Percentiles rank a stretch among this genome's conserved stretches.
Conservation (phyloP, 2,888 invertebrate species). For the Barypeithes pellucidus region DNA sequence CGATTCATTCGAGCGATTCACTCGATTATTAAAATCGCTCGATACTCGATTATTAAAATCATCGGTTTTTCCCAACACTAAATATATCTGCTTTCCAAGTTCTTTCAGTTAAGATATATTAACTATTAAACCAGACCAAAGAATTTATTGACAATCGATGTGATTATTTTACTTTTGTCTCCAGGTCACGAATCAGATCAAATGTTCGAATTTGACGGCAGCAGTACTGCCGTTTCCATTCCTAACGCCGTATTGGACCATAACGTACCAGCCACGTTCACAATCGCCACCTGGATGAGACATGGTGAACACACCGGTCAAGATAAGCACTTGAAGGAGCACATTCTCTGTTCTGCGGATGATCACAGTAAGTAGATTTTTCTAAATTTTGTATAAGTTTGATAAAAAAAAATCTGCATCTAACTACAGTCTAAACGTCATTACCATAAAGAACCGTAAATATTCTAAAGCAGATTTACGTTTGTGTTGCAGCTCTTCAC, state of each 20-base stretch:
- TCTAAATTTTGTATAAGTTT: too few species aligned
- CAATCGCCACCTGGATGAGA: conserved; percentile 95
- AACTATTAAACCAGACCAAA: too few species aligned
- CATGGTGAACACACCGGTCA: conserved; percentile 86
- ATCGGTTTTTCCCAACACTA: too few species aligned
- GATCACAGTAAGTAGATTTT: conserved; percentile 87
- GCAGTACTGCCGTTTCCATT: conserved; percentile 88
- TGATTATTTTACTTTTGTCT: too few species aligned
- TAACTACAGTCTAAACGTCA: too few species aligned
- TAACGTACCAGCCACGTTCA: conserved; percentile 86
- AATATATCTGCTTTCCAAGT: too few species aligned
- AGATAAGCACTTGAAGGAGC: conserved; percentile 95
- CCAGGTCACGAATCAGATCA: conserved; percentile 85
- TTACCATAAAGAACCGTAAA: neutral
- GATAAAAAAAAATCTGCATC: too few species aligned
- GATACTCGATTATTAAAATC: too few species aligned
- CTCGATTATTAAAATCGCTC: too few species aligned
- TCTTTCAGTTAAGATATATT: too few species aligned
- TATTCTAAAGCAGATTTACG: conserved; percentile 5
- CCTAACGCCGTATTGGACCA: conserved; percentile 85
- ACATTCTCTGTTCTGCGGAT: conserved; percentile 96
- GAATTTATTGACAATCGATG: too few species aligned
- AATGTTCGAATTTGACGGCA: conserved; percentile 96
- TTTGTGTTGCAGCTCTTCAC: neutral
- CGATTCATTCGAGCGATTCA: too few species aligned